These are phyloP conservation scores for Heliconius himera DNA, from an alignment of 1,140 invertebrate species.

Conservation along the genomic window DNA sequence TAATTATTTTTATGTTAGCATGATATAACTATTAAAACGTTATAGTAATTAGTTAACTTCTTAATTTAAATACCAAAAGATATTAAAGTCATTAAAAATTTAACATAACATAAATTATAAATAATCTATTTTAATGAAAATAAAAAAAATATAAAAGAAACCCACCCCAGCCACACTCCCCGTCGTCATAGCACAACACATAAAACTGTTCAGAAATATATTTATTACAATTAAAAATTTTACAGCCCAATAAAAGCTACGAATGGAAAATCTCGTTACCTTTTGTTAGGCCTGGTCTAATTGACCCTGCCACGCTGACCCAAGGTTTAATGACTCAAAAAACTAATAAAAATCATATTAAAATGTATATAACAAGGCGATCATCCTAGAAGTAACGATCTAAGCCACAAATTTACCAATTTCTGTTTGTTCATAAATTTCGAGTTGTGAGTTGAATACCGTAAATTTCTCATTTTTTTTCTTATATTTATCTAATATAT, in stretches of 20 bases:
- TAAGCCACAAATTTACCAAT: background rate
- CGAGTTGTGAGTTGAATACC: too few relatives aligned
- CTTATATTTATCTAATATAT: too few relatives aligned
- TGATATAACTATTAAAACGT: too few relatives aligned
- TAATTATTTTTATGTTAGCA: too few relatives aligned
- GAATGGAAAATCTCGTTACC: conserved; percentile 50
- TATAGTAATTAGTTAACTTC: background rate
- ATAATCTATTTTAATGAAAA: background rate
- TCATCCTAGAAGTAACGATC: conserved; percentile 30
- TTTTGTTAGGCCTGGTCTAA: conserved; percentile 63
- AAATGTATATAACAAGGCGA: conserved; percentile 50
- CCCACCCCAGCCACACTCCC: background rate
- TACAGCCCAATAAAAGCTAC: conserved; percentile 63
- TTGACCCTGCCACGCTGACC: conserved; percentile 55
- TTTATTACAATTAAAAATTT: conserved; percentile 69
- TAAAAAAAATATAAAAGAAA: background rate
- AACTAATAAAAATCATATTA: conserved; percentile 53
- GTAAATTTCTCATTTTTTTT: too few relatives aligned
- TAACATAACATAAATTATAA: background rate
- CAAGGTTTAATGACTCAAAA: conserved; percentile 60
- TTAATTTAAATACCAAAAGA: background rate
- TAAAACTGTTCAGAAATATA: conserved; percentile 59
- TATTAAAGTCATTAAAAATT: background rate
- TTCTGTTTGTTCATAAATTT: too few relatives aligned
- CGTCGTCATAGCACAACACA: conserved; percentile 47